Conservation (phyloP, 2,888 invertebrate species). For the Drosophila testacea region DNA sequence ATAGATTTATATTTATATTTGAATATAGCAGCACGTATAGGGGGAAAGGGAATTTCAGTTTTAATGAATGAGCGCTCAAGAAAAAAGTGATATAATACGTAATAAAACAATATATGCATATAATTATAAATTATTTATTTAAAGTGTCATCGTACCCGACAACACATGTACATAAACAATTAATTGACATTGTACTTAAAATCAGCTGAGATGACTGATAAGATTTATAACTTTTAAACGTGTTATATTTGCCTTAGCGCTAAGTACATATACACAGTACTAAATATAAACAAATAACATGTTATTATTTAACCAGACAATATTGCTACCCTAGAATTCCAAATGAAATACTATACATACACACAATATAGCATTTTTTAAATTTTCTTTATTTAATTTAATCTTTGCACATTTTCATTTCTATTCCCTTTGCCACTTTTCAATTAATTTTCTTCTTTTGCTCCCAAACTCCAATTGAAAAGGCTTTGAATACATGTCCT, state of each 20-base stretch:
- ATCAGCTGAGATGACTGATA: conserved; percentile 51
- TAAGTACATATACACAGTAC: not conserved
- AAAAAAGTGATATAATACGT: conserved; percentile 33
- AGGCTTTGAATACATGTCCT: conserved; percentile 44
- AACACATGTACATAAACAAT: conserved; percentile 7
- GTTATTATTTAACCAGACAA: too few species aligned
- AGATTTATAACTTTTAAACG: conserved; percentile 32
- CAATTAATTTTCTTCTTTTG: conserved; percentile 4
- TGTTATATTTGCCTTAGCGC: not conserved
- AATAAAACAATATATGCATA: conserved; percentile 21
- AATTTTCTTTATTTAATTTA: not conserved
- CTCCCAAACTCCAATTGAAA: conserved; percentile 42
- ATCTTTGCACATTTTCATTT: not conserved
- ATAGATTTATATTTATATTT: not conserved
- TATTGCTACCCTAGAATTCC: not conserved
- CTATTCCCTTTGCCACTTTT: not conserved
- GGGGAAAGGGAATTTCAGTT: not conserved
- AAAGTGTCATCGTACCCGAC: conserved; percentile 52
- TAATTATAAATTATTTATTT: conserved; percentile 22
- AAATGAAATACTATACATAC: not conserved
- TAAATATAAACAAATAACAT: not conserved
- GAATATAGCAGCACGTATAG: conserved; percentile 12
- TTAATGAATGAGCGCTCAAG: conserved; percentile 9
- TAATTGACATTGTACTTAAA: conserved; percentile 47
- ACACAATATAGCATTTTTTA: not conserved